Base-by-base conservation (phyloP, 2,888 invertebrate genomes). In the Ceraclea dissimilis region DNA sequence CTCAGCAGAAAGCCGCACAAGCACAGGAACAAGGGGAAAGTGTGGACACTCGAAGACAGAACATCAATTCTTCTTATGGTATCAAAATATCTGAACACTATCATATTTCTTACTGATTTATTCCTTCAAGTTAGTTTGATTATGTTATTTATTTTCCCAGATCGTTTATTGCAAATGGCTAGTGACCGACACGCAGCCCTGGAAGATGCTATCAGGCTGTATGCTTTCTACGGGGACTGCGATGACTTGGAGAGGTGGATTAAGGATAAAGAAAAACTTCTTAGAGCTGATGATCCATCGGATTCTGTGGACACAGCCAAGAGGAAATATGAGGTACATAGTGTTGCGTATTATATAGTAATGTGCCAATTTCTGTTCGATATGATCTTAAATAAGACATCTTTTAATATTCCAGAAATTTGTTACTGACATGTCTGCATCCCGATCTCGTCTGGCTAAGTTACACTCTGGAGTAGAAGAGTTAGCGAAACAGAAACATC, bases 201-300 rank as follows among this genome's bases (percentile, higher is more conserved):
- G 2, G 93, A 93, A 64, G 97, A 97, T 68, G 90, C 96, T 0
- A 93, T 95, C 64, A 84, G 91, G 64, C 75, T 97, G 56, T 96
- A 90, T 73, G 88, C 88, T 53, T 96, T 98, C 78, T 95, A 93
- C 74, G 84, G 91, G 10, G 97, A 98, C 69, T 98, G 98, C 71
- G 96, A 97, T 66, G 95, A 95, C 73, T 96, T 99, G 69, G 96
- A 97, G 71, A 86, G 86, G 65, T 99, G 98, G 97, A 94, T 97
- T 72, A 89, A 87, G 66, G 97, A 97, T 63, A 95, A 95, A 72
- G 95, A 96, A 69, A 86, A 88, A 67, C 81, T 95, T 76, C 77
- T 95, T 54, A 77, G 88, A 47, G 80, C 87, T 2, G 90, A 92
- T 51, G 94, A 95, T 60, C 83, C 86, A 1, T 83, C 84, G 13